Evolutionary conservation across 2,797 vertebrate species (phyloP).

Genomic region (Pelobates cultripes): DNA sequence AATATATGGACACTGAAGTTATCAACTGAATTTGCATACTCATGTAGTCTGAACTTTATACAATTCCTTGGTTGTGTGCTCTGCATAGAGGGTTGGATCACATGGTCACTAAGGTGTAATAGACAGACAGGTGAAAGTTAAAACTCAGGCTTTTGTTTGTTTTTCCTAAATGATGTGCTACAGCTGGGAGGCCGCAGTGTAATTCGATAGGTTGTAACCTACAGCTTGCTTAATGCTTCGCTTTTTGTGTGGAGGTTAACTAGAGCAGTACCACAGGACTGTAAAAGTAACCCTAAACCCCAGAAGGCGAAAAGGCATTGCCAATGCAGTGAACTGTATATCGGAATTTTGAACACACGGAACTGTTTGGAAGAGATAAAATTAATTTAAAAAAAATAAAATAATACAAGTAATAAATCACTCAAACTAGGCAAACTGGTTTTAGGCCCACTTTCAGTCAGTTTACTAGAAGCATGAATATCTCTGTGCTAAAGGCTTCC

Average conservation of each 20-base stretch:
- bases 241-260: conserved; percentile 21
- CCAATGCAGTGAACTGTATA: too few species aligned
- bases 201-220: conserved; percentile 42
- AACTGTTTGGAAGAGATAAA: too few species aligned
- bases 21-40: too few species aligned
- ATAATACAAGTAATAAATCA: too few species aligned
- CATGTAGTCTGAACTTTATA: neutral
- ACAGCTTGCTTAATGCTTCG: conserved; percentile 33
- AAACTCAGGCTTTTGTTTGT: conserved; percentile 42
- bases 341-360: too few species aligned
- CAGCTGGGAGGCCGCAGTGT: conserved; percentile 45
- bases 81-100: neutral
- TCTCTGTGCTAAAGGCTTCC: too few species aligned
- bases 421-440: too few species aligned
- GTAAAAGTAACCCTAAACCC: neutral
- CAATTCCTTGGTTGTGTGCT: neutral
- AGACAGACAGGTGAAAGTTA: conserved; percentile 51
- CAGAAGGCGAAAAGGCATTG: too few species aligned
- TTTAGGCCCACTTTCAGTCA: too few species aligned
- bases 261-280: neutral
- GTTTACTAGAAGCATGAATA: too few species aligned
- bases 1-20: too few species aligned
- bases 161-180: conserved; percentile 49
- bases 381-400: too few species aligned
- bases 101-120: conserved; percentile 17